phyloP scores from a whole-genome alignment of 2,888 invertebrate species.

The Lycocerus yunnanus region DNA sequence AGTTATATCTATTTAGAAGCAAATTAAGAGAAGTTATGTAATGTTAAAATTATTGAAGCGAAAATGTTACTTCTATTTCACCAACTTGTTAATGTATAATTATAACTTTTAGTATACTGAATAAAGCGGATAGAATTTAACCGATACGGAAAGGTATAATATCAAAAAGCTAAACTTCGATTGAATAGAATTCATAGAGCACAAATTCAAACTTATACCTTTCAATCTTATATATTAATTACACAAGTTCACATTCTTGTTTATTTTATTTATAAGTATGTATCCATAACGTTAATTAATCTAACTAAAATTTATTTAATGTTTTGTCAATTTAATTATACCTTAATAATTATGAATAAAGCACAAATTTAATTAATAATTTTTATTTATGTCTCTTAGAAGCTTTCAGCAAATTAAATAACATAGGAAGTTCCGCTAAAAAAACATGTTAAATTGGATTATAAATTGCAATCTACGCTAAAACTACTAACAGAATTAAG shows the following conservation, averaged over 20 bases:
- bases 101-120: conserved; percentile 22
- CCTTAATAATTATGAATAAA: neutral
- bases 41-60: conserved; percentile 24
- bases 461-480: neutral
- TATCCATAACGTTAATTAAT: neutral
- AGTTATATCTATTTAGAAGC: conserved; percentile 15
- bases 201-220: neutral
- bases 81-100: conserved; percentile 25
- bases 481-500: neutral
- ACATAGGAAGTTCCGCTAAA: conserved; percentile 3
- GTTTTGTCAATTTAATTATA: neutral
- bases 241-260: neutral
- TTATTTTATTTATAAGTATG: neutral
- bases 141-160: conserved; percentile 3
- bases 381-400: conserved; percentile 2
- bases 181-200: neutral
- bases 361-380: neutral
- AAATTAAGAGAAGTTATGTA: conserved; percentile 20
- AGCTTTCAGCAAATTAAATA: conserved; percentile 10
- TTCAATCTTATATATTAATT: neutral
- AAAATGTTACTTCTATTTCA: conserved; percentile 20
- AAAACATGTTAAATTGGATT: conserved; percentile 3
- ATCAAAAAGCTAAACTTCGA: neutral
- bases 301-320: neutral
- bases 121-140: conserved; percentile 20